Base-by-base conservation (phyloP, 2,888 invertebrate species). In the Cordilura impudica region DNA sequence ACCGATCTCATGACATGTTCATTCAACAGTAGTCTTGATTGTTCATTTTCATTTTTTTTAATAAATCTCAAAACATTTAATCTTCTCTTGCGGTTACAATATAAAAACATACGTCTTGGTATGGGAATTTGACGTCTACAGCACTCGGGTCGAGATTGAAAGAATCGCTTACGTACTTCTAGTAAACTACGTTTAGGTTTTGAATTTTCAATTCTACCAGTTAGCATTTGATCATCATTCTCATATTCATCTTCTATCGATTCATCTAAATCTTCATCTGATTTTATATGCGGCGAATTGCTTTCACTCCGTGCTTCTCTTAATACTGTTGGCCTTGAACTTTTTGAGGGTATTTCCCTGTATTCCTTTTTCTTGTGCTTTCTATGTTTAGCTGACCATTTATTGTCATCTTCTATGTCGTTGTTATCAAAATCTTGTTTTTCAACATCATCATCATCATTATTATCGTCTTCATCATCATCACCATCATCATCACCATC, bases 111-210 rank as follows among this genome's bases (percentile, higher is more conserved):
- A 0, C 86, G 83, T 6, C 60, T 83, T 0, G 89, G 89, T 18
- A 89, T 83, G 2, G 84, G 72, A 1, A 89, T 79, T 14, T 88
- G 87, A 0, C 88, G 85, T 18, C 87, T 86, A 4, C 82, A 80
- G 14, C 63, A 51, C 19, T 81, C 65, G n/a, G 23, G 2, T 10
- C 78, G 19, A 23, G 71, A 6, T 0, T 63, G 60, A 54, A 69
- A 82, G 26, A 82, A 77, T 29, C 82, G 80, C 23, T 75, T 77
- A 12, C 78, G 78, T 7, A 81, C 69, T 16, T 77, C 73, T 43
- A 60, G 35, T 18, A 76, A 70, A 63, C 69, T 77, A 6, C 77
- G 72, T 70, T 58, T 71, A 0, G 70, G 23, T 14, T 35, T 78
- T 61, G 47, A 54, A 12, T n/a, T 45, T 16, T 69, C 58, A 63